Evolutionary conservation across 2,113 vertebrate species (phyloP).

Genomic region (Gobius niger): DNA sequence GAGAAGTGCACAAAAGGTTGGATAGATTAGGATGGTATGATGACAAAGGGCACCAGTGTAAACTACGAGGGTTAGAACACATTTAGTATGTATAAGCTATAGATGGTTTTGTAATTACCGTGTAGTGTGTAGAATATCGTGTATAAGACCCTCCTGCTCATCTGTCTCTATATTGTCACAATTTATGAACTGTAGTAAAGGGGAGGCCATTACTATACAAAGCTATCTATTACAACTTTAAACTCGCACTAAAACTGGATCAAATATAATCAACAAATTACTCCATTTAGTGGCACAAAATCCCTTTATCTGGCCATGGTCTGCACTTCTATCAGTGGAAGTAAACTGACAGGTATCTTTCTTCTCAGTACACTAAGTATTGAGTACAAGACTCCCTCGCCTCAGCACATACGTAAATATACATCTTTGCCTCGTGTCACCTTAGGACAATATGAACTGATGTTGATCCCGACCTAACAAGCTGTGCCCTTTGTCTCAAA

Average conservation of each 20-base stretch:
- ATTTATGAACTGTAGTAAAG: not conserved
- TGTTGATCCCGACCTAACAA: constrained; percentile 5
- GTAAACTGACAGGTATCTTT: no score
- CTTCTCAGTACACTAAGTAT: no score
- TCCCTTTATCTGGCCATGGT: not conserved
- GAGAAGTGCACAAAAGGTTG: not conserved
- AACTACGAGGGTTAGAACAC: not conserved
- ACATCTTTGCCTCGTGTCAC: not conserved
- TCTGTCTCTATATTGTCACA: not conserved
- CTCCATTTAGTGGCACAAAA: not conserved
- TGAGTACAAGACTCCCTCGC: no score
- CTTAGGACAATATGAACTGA: constrained; percentile 5
- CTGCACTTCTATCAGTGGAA: not conserved
- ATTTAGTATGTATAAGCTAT: not conserved
- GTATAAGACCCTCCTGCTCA: not conserved
- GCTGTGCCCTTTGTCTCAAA: not conserved
- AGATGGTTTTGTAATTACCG: not conserved
- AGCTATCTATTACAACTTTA: no score
- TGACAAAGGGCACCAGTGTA: not conserved
- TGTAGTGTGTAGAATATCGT: not conserved
- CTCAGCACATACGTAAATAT: no score
- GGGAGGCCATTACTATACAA: no score
- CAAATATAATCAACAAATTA: not conserved
- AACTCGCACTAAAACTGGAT: no score
- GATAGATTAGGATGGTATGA: constrained; percentile 6